These are phyloP conservation scores for Mesocricetus auratus DNA, from an alignment of 2,113 vertebrate genomes.

Conservation along the genomic window DNA sequence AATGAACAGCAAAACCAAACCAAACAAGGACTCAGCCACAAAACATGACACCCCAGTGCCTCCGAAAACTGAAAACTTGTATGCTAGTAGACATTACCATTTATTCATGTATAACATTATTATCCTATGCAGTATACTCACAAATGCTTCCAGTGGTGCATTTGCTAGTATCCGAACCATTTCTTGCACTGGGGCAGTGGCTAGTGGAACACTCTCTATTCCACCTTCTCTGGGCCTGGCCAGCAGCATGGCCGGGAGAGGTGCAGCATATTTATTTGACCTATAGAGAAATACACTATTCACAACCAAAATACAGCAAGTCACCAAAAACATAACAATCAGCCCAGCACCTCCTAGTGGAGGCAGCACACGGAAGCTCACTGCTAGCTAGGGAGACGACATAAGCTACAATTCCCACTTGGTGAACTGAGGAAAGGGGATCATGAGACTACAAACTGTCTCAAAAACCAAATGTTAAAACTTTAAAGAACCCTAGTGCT, in stretches of 20 bases:
- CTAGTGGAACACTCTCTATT: conserved; percentile 82
- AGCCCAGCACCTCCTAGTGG: background rate
- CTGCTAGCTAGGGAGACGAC: background rate
- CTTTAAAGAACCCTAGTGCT: background rate
- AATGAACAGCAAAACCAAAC: conserved; percentile 22
- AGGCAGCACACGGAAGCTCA: conserved; percentile 12
- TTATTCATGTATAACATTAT: background rate
- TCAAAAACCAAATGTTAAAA: background rate
- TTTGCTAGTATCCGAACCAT: conserved; percentile 86
- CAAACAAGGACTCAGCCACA: conserved; percentile 13
- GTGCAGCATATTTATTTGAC: conserved; percentile 85
- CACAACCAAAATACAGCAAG: background rate
- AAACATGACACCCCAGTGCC: background rate
- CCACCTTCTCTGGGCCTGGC: conserved; percentile 82
- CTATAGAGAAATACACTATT: conserved; percentile 84
- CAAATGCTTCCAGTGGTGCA: conserved; percentile 89
- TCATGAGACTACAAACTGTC: background rate
- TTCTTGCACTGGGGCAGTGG: conserved; percentile 78
- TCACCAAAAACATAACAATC: conserved; percentile 59
- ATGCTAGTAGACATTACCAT: background rate
- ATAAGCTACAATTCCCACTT: background rate
- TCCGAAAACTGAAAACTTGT: conserved; percentile 23
- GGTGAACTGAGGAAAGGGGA: background rate
- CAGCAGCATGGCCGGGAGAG: conserved; percentile 91
- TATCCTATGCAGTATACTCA: conserved; percentile 84